A percentile compares a stretch with the other conserved stretches of the same genome.
Evolutionary conservation across 2,113 vertebrate genomes (phyloP).

Genomic region (Naja naja): DNA sequence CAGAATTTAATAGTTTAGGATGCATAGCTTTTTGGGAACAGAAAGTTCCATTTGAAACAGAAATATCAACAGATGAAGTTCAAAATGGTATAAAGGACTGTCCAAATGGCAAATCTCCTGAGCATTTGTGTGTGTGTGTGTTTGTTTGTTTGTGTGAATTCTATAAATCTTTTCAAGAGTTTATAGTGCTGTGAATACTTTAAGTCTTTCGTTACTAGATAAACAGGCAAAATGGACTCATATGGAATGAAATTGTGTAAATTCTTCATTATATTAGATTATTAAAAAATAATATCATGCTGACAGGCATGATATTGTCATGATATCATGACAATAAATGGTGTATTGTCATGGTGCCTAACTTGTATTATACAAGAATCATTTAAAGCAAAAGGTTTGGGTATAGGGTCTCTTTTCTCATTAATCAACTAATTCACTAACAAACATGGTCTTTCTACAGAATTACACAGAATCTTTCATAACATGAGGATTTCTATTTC

Average conservation of each 20-base stretch:
- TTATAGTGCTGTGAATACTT: constrained; percentile 26
- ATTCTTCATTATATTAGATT: constrained; percentile 2
- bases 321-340: background rate
- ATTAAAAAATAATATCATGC: constrained; percentile 3
- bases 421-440: background rate
- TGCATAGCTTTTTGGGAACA: constrained; percentile 25
- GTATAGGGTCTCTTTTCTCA: background rate
- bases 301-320: background rate
- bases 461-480: background rate
- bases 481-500: background rate
- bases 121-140: background rate
- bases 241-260: background rate
- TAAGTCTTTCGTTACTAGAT: constrained; percentile 19
- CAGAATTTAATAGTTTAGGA: constrained; percentile 8
- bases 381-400: background rate
- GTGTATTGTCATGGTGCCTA: background rate
- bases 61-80: constrained; percentile 45
- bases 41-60: constrained; percentile 39
- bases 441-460: constrained; percentile 3
- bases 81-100: constrained; percentile 43
- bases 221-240: constrained; percentile 17
- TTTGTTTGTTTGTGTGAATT: background rate
- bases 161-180: background rate
- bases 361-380: background rate
- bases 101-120: constrained; percentile 38